Conservation (phyloP, 2,888 invertebrate genomes). For the Lycophotia porphyrea region DNA sequence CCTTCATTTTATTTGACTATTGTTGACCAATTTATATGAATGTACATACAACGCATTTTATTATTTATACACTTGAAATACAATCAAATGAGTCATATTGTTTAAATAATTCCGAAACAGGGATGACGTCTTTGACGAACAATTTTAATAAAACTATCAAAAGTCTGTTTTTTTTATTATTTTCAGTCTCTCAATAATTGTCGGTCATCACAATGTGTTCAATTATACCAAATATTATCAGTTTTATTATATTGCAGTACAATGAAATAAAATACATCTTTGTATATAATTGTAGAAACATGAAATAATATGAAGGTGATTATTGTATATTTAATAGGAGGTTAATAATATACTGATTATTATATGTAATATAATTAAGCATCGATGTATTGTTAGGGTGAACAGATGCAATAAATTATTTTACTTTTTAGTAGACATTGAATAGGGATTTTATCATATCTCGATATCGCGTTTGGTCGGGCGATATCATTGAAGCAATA, state of each 20-base stretch:
- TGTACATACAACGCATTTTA: constrained; percentile 49
- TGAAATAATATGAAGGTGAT: constrained; percentile 65
- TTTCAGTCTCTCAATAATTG: constrained; percentile 60
- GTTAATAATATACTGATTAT: constrained; percentile 65
- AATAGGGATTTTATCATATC: constrained; percentile 69
- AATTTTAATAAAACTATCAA: constrained; percentile 22
- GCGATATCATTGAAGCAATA: constrained; percentile 64
- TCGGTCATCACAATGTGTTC: constrained; percentile 88
- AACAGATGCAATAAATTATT: constrained; percentile 67
- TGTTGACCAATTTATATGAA: constrained; percentile 38
- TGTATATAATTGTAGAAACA: constrained; percentile 76
- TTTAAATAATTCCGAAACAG: neutral
- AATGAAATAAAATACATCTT: constrained; percentile 70
- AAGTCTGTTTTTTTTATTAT: constrained; percentile 38
- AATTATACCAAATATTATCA: constrained; percentile 86
- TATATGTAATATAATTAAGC: constrained; percentile 61
- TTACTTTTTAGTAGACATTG: constrained; percentile 52
- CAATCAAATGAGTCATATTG: constrained; percentile 14
- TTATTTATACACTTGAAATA: constrained; percentile 31
- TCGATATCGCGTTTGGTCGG: constrained; percentile 49
- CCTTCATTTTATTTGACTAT: constrained; percentile 48
- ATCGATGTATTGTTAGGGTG: constrained; percentile 65
- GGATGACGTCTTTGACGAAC: neutral
- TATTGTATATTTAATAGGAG: constrained; percentile 70
- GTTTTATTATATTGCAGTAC: constrained; percentile 74